Evolutionary conservation across 2,113 vertebrate species (phyloP).

Genomic region (Bolborhynchus lineola): DNA sequence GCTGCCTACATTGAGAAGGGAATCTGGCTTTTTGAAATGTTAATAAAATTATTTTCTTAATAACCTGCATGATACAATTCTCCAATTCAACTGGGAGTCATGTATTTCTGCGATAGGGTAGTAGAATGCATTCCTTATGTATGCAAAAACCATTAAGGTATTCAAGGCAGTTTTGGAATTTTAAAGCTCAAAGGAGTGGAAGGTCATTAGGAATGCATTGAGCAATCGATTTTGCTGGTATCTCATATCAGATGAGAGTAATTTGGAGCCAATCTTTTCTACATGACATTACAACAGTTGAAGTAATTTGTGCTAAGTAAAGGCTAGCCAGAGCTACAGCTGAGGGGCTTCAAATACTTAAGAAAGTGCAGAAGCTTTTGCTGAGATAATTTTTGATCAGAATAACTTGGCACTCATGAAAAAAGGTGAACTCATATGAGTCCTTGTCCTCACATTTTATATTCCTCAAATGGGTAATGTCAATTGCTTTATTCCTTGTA

Average conservation of each 20-base stretch:
- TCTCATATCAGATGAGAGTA: background rate
- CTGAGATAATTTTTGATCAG: background rate
- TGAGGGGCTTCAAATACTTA: background rate
- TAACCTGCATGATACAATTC: background rate
- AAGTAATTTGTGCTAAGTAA: conserved; percentile 9
- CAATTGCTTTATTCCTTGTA: conserved; percentile 18
- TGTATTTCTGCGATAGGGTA: background rate
- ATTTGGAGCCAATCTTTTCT: background rate
- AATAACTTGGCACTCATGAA: background rate
- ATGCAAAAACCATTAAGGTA: background rate
- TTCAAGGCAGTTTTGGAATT: background rate
- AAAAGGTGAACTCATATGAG: background rate
- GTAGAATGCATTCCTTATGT: background rate
- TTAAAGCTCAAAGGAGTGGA: background rate
- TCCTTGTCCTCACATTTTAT: background rate
- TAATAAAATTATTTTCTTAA: background rate
- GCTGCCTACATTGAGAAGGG: background rate
- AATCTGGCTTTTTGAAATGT: background rate
- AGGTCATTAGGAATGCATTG: background rate
- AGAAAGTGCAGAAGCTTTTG: background rate
- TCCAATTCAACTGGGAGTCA: background rate
- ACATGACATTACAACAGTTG: background rate
- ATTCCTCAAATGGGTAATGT: conserved; percentile 12
- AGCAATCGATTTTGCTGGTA: background rate
- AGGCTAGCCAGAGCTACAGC: background rate